phyloP scores from a whole-genome alignment of 2,113 vertebrate species.

The Trogon surrucura region DNA sequence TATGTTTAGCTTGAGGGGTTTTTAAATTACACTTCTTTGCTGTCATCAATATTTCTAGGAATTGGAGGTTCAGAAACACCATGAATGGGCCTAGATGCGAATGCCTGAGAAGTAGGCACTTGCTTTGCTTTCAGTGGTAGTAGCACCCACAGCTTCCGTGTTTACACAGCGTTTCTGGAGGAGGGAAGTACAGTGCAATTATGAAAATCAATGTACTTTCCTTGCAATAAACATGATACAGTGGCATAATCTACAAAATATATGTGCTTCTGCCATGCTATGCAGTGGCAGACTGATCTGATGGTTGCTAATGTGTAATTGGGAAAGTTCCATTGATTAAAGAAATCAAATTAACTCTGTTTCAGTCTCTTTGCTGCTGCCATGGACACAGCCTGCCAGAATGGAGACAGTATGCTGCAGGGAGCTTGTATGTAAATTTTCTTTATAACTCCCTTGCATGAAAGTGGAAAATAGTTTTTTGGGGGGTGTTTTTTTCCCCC shows the following conservation, averaged over 20 bases:
- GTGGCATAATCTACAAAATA: neutral
- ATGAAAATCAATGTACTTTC: neutral
- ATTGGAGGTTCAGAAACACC: neutral
- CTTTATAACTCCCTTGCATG: neutral
- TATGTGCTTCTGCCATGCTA: neutral
- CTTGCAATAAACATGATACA: neutral
- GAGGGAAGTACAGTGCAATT: neutral
- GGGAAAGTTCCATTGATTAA: slow-evolving; percentile 46
- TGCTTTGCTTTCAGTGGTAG: neutral
- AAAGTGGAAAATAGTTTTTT: neutral
- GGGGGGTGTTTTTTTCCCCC: rapidly evolving
- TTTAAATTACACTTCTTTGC: neutral
- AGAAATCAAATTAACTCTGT: slow-evolving; percentile 10
- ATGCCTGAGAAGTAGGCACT: neutral
- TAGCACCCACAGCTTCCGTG: neutral
- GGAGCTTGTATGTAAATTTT: neutral
- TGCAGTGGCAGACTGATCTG: neutral
- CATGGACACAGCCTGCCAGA: neutral
- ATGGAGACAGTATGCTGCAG: neutral
- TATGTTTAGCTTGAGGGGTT: neutral
- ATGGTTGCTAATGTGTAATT: neutral
- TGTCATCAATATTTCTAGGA: neutral
- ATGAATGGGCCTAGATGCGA: neutral
- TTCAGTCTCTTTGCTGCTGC: neutral
- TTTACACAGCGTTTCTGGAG: neutral